Conservation (phyloP, 1,140 invertebrate genomes). For the Calosoma granatense region DNA sequence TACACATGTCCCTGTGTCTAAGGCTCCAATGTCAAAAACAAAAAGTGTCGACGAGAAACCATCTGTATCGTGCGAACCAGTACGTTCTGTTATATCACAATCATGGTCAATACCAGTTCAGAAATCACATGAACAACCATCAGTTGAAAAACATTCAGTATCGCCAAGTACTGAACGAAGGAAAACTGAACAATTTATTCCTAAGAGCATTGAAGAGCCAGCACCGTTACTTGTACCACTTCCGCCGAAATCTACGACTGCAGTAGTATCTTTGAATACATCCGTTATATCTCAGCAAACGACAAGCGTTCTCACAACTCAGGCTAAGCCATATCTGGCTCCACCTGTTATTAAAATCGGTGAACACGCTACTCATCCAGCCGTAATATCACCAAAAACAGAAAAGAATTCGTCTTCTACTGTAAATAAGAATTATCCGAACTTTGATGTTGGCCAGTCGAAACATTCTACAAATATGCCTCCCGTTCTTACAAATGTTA, state of each 20-base stretch:
- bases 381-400: not conserved
- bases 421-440: not conserved
- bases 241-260: slow-evolving; percentile 14
- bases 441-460: not conserved
- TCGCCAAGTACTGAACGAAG: slow-evolving; percentile 23
- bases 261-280: not conserved
- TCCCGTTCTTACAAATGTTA: not conserved
- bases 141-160: slow-evolving; percentile 22
- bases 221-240: slow-evolving; percentile 26
- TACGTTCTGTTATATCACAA: slow-evolving; percentile 35
- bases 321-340: slow-evolving; percentile 28
- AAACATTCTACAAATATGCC: not conserved
- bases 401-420: not conserved
- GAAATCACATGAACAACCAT: slow-evolving; percentile 32
- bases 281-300: not conserved
- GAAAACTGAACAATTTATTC: slow-evolving; percentile 28
- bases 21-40: no score
- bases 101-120: slow-evolving; percentile 37
- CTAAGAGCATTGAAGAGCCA: slow-evolving; percentile 37
- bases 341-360: slow-evolving; percentile 31
- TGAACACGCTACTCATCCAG: slow-evolving; percentile 16
- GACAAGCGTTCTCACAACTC: slow-evolving; percentile 10
- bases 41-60: not conserved
- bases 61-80: not conserved
- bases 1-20: no score